Conservation (phyloP, 2,113 vertebrate species). For the Melanerpes aurifrons region DNA sequence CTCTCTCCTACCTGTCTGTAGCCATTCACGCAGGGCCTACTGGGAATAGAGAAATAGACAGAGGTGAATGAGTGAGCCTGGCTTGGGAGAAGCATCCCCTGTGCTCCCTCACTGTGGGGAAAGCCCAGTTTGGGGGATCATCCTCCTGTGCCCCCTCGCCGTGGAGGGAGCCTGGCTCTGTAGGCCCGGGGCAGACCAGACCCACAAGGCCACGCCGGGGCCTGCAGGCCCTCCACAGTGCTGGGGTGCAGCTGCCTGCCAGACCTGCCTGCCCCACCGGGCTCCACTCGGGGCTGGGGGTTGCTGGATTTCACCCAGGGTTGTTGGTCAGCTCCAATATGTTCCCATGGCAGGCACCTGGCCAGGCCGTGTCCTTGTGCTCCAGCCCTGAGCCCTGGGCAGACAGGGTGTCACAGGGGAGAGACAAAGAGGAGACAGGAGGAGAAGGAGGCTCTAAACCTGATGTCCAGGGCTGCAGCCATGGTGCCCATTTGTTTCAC, state of each 20-base stretch:
- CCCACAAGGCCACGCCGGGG: not conserved
- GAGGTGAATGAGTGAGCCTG: fast-evolving
- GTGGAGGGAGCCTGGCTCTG: not conserved
- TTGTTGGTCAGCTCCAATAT: not conserved
- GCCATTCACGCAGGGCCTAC: not conserved
- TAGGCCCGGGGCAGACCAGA: not conserved
- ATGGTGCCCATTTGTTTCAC: fast-evolving
- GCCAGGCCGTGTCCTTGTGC: not conserved
- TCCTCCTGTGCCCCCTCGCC: not conserved
- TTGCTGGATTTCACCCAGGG: not conserved
- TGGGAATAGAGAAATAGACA: not conserved
- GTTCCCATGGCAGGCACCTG: fast-evolving
- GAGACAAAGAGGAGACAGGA: not conserved
- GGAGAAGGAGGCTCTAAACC: not conserved
- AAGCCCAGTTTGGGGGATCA: fast-evolving
- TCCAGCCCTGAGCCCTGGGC: fast-evolving
- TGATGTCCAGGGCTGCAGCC: not conserved
- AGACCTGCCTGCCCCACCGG: not conserved
- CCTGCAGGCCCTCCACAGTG: not conserved
- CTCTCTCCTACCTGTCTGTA: fast-evolving
- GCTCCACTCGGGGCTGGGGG: not conserved
- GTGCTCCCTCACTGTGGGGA: not conserved
- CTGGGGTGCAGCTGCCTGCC: fast-evolving
- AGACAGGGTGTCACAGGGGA: not conserved
- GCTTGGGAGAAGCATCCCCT: fast-evolving